Percentiles rank a stretch among this genome's conserved stretches.
phyloP scores from a whole-genome alignment of 2,888 invertebrate species.

The Drosophila hamatofila region DNA sequence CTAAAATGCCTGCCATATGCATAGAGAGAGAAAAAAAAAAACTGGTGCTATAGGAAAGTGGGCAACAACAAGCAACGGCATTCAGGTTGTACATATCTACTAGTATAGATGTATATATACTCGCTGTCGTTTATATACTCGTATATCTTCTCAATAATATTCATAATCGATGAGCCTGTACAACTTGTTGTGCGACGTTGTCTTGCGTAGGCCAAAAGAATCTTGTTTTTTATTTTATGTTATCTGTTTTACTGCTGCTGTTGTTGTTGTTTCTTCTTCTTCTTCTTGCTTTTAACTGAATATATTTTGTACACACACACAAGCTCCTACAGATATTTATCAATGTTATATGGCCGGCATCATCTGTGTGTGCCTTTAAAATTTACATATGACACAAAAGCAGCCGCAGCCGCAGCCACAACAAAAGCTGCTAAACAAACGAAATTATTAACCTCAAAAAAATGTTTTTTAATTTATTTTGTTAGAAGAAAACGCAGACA shows the following conservation, averaged over 20 bases:
- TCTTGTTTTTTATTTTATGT: constrained; percentile 69
- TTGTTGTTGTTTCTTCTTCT: not conserved
- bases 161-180: constrained; percentile 73
- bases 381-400: constrained; percentile 70
- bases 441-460: constrained; percentile 61
- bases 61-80: constrained; percentile 39
- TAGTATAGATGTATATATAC: not conserved
- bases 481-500: constrained; percentile 15
- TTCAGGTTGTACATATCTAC: constrained; percentile 20
- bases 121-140: constrained; percentile 17
- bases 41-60: constrained; percentile 29
- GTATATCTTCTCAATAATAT: constrained; percentile 64
- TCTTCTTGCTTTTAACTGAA: constrained; percentile 1
- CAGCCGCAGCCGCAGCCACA: constrained; percentile 20
- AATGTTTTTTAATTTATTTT: constrained; percentile 27
- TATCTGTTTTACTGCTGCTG: constrained; percentile 4
- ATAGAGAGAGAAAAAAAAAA: not conserved
- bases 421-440: constrained; percentile 51
- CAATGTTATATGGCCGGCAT: constrained; percentile 32
- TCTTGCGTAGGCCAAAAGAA: constrained; percentile 64
- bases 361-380: constrained; percentile 55
- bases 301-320: constrained; percentile 2
- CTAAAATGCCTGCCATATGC: constrained; percentile 1
- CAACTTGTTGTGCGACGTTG: constrained; percentile 67
- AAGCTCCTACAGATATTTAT: constrained; percentile 37